phyloP scores from a whole-genome alignment of 2,797 vertebrate genomes.

The Chelon labrosus region DNA sequence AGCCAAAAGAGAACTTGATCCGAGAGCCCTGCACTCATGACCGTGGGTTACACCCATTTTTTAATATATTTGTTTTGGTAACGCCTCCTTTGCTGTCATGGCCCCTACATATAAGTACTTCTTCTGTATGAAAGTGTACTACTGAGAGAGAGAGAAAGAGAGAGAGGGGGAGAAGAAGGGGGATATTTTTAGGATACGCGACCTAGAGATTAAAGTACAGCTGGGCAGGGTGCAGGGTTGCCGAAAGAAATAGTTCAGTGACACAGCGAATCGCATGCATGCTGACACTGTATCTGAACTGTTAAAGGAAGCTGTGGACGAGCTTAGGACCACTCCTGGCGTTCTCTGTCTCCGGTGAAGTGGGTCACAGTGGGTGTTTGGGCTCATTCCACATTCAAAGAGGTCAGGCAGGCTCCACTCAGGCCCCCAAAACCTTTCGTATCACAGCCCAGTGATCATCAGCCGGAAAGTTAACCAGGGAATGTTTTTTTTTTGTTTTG shows the following conservation, averaged over 20 bases:
- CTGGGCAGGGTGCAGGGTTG: constrained; percentile 53
- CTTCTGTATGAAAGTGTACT: constrained; percentile 55
- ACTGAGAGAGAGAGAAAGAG: constrained; percentile 13
- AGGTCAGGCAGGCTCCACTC: constrained; percentile 44
- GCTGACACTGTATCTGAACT: constrained; percentile 43
- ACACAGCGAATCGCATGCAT: constrained; percentile 61
- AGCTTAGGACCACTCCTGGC: constrained; percentile 29
- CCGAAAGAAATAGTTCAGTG: constrained; percentile 66
- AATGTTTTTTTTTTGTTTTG: constrained; percentile 17
- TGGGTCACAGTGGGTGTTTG: constrained; percentile 34
- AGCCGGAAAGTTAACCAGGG: constrained; percentile 25
- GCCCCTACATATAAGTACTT: constrained; percentile 60
- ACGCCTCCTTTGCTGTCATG: constrained; percentile 66
- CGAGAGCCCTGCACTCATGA: constrained; percentile 19
- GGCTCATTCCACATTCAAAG: constrained; percentile 17
- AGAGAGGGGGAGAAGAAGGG: not conserved
- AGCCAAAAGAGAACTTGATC: constrained; percentile 34
- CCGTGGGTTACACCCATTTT: constrained; percentile 58
- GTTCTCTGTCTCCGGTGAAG: constrained; percentile 8
- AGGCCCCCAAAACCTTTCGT: constrained; percentile 45
- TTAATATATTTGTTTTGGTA: constrained; percentile 47
- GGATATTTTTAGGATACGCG: constrained; percentile 67
- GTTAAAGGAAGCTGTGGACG: constrained; percentile 36
- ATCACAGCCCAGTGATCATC: constrained; percentile 53
- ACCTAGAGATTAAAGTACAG: constrained; percentile 56